These are phyloP conservation scores for Myopa tessellatipennis DNA, from an alignment of 2,888 invertebrate species.

Conservation along the genomic window DNA sequence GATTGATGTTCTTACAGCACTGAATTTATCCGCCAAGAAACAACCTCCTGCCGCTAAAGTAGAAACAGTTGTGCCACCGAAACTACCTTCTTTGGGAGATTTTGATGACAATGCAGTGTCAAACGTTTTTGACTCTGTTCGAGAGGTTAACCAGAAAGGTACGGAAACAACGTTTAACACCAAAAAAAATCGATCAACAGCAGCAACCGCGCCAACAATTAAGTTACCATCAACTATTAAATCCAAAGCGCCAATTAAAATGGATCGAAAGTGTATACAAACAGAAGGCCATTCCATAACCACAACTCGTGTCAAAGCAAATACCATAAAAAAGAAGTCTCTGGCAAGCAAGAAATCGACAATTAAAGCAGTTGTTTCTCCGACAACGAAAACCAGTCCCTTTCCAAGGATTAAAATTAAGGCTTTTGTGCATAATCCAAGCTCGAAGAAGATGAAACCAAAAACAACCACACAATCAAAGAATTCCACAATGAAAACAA, in stretches of 20 bases:
- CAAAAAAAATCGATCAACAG: constrained; percentile 12
- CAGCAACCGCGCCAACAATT: not conserved
- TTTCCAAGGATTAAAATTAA: constrained; percentile 41
- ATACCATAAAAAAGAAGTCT: constrained; percentile 40
- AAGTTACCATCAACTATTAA: constrained; percentile 1
- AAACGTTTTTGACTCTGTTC: constrained; percentile 27
- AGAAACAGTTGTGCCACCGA: constrained; percentile 29
- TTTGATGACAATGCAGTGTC: constrained; percentile 44
- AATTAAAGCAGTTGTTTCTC: not conserved
- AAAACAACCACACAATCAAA: not conserved
- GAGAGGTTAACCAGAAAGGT: not conserved
- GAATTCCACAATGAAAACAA: not conserved
- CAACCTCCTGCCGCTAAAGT: constrained; percentile 41
- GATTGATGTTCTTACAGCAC: constrained; percentile 61
- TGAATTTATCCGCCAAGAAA: constrained; percentile 64
- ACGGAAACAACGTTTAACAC: not conserved
- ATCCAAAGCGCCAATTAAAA: constrained; percentile 28
- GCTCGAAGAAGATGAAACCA: not conserved
- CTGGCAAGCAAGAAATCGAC: constrained; percentile 16
- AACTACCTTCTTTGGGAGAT: constrained; percentile 19
- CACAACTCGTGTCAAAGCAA: constrained; percentile 33
- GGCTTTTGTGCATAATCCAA: not conserved
- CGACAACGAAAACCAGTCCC: constrained; percentile 18
- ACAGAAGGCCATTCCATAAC: constrained; percentile 57
- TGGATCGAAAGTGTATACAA: constrained; percentile 51